Conservation (phyloP, 1,140 invertebrate species). For the Plutomurus gul region DNA sequence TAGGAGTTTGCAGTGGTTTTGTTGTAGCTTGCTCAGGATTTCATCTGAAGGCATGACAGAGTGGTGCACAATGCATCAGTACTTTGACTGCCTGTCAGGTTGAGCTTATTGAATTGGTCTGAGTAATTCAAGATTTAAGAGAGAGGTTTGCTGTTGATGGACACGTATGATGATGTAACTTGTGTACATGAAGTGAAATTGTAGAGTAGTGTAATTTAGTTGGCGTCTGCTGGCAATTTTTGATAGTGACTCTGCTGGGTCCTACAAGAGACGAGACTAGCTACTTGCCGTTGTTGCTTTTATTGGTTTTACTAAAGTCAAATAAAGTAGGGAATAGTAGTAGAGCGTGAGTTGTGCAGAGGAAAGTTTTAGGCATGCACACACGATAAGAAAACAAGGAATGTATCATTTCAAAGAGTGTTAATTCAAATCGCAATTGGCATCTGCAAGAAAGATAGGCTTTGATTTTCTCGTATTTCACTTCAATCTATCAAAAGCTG, state of each 20-base stretch:
- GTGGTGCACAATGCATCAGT: constrained; percentile 21
- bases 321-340: too few relatives aligned
- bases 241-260: constrained; percentile 4
- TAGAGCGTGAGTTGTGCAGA: too few relatives aligned
- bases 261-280: too few relatives aligned
- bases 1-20: neutral
- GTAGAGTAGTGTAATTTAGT: constrained; percentile 11
- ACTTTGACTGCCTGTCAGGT: constrained; percentile 17
- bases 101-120: constrained; percentile 35
- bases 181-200: constrained; percentile 24
- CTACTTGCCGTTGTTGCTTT: too few relatives aligned
- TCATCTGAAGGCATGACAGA: neutral
- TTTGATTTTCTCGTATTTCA: neutral
- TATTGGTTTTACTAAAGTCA: too few relatives aligned
- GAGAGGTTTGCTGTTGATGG: constrained; percentile 22
- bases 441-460: constrained; percentile 27
- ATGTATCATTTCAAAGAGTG: constrained; percentile 36
- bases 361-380: neutral
- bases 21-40: neutral
- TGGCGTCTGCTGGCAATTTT: constrained; percentile 18
- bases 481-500: constrained; percentile 45
- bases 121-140: constrained; percentile 30
- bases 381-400: constrained; percentile 15
- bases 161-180: constrained; percentile 27
- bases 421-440: constrained; percentile 48